Evolutionary conservation across 2,113 vertebrate species (phyloP), one percentile per base, ranked within the genome.

Genomic region (Pangasianodon hypophthalmus): DNA sequence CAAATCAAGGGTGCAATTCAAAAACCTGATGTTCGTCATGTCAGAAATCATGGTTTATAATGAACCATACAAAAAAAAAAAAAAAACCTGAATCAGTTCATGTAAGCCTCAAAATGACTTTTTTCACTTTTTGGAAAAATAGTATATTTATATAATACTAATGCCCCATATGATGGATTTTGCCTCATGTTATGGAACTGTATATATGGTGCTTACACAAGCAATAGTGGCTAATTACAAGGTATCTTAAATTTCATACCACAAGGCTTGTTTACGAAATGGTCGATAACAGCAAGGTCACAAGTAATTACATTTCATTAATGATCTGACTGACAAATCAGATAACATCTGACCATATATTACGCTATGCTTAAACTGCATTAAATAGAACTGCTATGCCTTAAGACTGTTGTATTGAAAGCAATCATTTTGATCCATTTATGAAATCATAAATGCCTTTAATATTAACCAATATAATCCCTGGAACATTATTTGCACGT

Each of bases 211-310:
- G 87, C 91, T 91, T 93, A 87, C 89, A 92, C 86, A 93, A 94
- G 94, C 92, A 95, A 93, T 90, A 91, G 86, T 67, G 85, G 91
- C 91, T 95, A 94, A 95, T 95, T 95, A 93, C 93, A 88, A 86
- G 58, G 89, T 77, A 91, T 94, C 93, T 95, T 94, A 91, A 94
- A 93, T 95, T 95, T 94, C 95, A 94, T 90, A 89, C 92, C 88
- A 86, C 92, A 92, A 91, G 92, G 91, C 90, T 87, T 92, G 93
- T 92, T 91, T 87, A 84, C 56, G 73, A 71, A 52, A 82, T 41
- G 80, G 44, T 87, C 54, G 94, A 94, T 95, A 95, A 95, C 94
- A 95, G 93, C 91, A 94, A 92, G 93, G 94, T 95, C 93, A 92
- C 93, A 93, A 94, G 93, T 83, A 94, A 93, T 95, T 94, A 93